Evolutionary conservation across 2,888 invertebrate genomes (phyloP), one percentile per base, ranked within the genome.

Genomic region (Philereme vetulata): DNA sequence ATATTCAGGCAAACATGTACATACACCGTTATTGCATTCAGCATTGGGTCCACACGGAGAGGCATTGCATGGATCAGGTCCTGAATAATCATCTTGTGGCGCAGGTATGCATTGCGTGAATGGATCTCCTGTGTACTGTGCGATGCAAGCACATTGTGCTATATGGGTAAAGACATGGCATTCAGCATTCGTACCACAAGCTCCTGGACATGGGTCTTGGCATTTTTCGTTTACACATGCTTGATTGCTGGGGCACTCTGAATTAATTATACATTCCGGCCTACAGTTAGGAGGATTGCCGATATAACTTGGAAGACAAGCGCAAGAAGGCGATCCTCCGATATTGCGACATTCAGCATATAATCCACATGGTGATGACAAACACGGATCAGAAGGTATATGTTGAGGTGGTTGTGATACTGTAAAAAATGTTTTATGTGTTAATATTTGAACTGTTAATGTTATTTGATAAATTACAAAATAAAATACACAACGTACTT

Each of bases 21-120:
- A 96, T 51, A 93, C 75, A 44, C 96, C 96, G 68, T 95, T 90
- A 67, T 86, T 81, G 76, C 96, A 96, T 74, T 93, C 85, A 10
- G 97, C 93, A 81, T 97, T 97, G 34, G 95, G 83, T 46, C 97
- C 94, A 81, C 95, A 95, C 1, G 95, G 95, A 7, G 94, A 93
- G 51, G 94, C 94, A 74, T 93, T 93, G 73, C 95, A 95, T 11
- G 94, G 93, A 78, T 95, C 94, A 9, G 77, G 74, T 59, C 90
- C 85, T 2, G 54, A 42, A 53, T 11, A 66, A 65, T 89, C 88
- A 58, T 88, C 87, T 63, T 77, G 79, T 36, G 82, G 80, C 63
- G 80, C 77, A 8, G 76, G 81, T 57, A 75, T 66, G 71, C 93
- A 93, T 67, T 85, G 85, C 32, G 88, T 86, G 69, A 95, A 95